phyloP scores from a whole-genome alignment of 2,888 invertebrate genomes.

The Hydrotaea diabolus region DNA sequence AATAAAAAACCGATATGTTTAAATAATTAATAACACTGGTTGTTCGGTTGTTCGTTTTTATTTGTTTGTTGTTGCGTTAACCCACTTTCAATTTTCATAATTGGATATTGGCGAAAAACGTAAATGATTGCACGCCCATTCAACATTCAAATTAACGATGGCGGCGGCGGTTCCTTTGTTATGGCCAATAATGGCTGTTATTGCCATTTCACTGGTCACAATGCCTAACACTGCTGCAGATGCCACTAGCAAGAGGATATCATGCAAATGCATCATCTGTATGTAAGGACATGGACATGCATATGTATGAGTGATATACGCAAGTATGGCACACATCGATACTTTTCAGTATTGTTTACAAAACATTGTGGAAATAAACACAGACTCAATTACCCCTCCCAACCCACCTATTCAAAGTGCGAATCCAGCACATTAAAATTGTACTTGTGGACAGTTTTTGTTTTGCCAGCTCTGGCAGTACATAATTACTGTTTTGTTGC shows the following conservation, averaged over 20 bases:
- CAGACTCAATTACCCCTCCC: neutral
- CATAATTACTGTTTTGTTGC: neutral
- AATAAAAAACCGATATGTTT: neutral
- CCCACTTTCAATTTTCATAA: neutral
- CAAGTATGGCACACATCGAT: neutral
- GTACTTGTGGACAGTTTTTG: neutral
- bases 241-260: constrained; percentile 9
- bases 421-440: neutral
- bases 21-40: constrained; percentile 1
- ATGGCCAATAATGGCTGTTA: constrained; percentile 14
- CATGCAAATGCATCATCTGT: constrained; percentile 5
- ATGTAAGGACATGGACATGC: neutral
- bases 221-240: neutral
- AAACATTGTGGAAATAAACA: neutral
- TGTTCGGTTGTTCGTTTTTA: neutral
- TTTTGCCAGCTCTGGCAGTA: neutral
- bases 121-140: constrained; percentile 11
- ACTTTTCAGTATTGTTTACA: neutral
- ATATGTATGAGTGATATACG: neutral
- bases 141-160: neutral
- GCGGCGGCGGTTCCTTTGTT: neutral
- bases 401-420: neutral
- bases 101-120: neutral
- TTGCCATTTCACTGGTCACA: constrained; percentile 21
- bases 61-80: neutral